Percentiles rank a stretch among this genome's conserved stretches.
Conservation (phyloP, 2,113 vertebrate species). For the Haplotaxodon microlepis region DNA sequence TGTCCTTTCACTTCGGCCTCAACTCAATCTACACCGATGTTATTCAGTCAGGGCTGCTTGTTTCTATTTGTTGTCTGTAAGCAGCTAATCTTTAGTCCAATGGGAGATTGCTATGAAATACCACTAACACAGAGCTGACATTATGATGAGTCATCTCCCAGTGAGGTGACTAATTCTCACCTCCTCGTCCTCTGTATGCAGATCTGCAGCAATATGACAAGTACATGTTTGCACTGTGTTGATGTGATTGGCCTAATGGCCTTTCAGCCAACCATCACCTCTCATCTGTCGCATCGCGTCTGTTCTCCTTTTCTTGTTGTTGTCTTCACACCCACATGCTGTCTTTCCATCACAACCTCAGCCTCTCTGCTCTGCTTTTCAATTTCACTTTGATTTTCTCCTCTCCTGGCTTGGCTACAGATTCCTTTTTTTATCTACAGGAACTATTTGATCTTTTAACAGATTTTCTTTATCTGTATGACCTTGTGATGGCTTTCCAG, state of each 20-base stretch:
- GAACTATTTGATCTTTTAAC: constrained; percentile 54
- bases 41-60: background rate
- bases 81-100: background rate
- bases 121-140: background rate
- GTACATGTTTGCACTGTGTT: background rate
- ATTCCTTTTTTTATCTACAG: constrained; percentile 13
- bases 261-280: constrained; percentile 1
- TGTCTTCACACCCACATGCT: background rate
- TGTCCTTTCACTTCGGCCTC: background rate
- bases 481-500: constrained; percentile 51
- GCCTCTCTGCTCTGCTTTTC: background rate
- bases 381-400: background rate
- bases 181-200: background rate
- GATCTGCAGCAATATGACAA: background rate
- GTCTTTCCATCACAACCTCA: background rate
- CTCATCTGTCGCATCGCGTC: background rate
- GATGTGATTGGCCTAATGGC: constrained; percentile 22
- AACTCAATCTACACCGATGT: background rate
- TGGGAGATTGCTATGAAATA: background rate
- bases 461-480: constrained; percentile 56
- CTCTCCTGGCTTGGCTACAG: background rate
- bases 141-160: background rate
- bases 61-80: background rate
- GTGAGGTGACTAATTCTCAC: background rate
- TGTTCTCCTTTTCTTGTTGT: background rate